Conservation (phyloP, 2,113 vertebrate genomes). For the Garra rufa region DNA sequence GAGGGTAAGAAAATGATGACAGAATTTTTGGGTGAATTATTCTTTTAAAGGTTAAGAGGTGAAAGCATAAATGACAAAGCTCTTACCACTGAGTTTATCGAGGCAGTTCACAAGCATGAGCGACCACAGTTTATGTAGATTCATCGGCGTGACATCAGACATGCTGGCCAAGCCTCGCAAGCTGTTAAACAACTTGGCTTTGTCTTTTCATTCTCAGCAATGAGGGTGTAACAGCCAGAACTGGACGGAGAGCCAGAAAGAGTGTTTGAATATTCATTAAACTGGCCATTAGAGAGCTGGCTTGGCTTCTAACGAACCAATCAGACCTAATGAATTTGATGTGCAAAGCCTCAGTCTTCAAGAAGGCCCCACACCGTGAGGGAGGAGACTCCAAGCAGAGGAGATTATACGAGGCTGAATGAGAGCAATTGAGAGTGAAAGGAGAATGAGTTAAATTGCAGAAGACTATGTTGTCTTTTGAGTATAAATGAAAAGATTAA, state of each 20-base stretch:
- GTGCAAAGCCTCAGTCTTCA: slow-evolving; percentile 52
- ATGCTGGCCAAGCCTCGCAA: slow-evolving; percentile 54
- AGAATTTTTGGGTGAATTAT: not conserved
- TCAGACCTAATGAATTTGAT: slow-evolving; percentile 61
- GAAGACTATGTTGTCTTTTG: slow-evolving; percentile 69
- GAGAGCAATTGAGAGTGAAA: slow-evolving; percentile 24
- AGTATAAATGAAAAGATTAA: slow-evolving; percentile 62
- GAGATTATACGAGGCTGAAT: slow-evolving; percentile 35
- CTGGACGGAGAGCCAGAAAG: slow-evolving; percentile 49
- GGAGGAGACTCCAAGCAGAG: slow-evolving; percentile 43
- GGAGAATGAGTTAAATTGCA: slow-evolving; percentile 64
- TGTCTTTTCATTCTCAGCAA: slow-evolving; percentile 47
- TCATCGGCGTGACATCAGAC: slow-evolving; percentile 41
- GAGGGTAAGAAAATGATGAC: not conserved
- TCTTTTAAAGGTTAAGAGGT: not conserved
- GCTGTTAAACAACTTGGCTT: slow-evolving; percentile 65
- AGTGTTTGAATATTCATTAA: slow-evolving; percentile 65
- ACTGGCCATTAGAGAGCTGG: slow-evolving; percentile 59
- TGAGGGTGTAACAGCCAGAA: slow-evolving; percentile 53
- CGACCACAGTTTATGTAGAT: slow-evolving; percentile 36
- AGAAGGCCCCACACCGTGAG: slow-evolving; percentile 40
- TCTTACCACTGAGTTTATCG: not conserved
- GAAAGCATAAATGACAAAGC: not conserved
- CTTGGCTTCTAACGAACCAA: slow-evolving; percentile 61
- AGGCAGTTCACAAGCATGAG: slow-evolving; percentile 34